Percentiles rank a stretch among this genome's conserved stretches.
phyloP scores from a whole-genome alignment of 2,113 vertebrate species.

The Odocoileus hemionus region DNA sequence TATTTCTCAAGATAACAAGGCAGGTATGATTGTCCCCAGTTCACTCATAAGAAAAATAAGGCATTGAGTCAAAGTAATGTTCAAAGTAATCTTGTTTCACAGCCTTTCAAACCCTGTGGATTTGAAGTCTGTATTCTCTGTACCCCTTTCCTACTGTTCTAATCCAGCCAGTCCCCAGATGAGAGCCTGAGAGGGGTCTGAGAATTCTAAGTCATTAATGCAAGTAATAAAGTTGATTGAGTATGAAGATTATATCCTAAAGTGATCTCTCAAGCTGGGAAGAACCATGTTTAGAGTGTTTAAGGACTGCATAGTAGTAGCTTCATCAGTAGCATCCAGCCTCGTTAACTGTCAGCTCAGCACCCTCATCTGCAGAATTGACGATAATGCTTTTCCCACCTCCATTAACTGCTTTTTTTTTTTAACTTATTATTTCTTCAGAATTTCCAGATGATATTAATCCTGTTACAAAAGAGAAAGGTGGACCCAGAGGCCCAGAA shows the following conservation, averaged over 20 bases:
- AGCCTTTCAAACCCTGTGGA: not conserved
- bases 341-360: not conserved
- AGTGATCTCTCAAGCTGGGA: not conserved
- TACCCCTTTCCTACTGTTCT: not conserved
- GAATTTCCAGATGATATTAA: slow-evolving; percentile 93
- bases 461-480: slow-evolving; percentile 93
- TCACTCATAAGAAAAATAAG: not conserved
- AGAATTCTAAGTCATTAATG: not conserved
- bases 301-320: not conserved
- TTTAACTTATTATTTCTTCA: slow-evolving; percentile 73
- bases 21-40: not conserved
- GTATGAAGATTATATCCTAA: not conserved
- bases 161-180: not conserved
- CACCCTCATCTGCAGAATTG: not conserved
- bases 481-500: slow-evolving; percentile 94
- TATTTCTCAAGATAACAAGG: not conserved
- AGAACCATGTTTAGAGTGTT: not conserved
- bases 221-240: not conserved
- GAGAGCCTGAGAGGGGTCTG: not conserved
- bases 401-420: not conserved
- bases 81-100: slow-evolving; percentile 1
- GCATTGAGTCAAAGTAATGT: not conserved
- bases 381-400: not conserved
- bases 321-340: not conserved
- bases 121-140: not conserved